Evolutionary conservation across 1,140 invertebrate species (phyloP).

Genomic region (Cherax quadricarinatus): DNA sequence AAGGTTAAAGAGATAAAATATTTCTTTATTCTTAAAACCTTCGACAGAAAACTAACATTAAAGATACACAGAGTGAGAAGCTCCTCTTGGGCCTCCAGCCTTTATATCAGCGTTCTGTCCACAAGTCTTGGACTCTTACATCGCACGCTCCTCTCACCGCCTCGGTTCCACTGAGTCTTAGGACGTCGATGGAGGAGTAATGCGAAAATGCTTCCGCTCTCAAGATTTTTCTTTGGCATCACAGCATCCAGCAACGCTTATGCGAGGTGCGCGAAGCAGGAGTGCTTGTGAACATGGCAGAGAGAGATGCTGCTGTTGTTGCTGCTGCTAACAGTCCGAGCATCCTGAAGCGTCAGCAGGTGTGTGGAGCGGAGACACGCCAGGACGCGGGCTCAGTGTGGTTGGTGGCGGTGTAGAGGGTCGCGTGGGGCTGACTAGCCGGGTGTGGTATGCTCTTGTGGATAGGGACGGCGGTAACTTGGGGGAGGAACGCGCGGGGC

Average conservation of each 20-base stretch:
- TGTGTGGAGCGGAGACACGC: slow-evolving; percentile 35
- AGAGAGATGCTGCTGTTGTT: background rate
- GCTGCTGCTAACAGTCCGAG: slow-evolving; percentile 14
- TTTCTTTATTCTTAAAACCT: background rate
- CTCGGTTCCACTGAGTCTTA: background rate
- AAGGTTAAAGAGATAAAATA: background rate
- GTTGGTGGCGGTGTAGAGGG: slow-evolving; percentile 40
- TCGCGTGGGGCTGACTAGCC: slow-evolving; percentile 46
- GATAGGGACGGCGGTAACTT: slow-evolving; percentile 24
- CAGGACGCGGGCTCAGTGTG: slow-evolving; percentile 35
- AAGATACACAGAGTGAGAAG: background rate
- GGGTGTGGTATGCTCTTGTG: slow-evolving; percentile 25
- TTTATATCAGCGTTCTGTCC: background rate
- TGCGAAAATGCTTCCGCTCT: background rate
- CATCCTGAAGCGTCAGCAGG: slow-evolving; percentile 18
- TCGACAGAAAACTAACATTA: background rate
- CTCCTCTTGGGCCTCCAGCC: background rate
- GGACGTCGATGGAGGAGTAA: background rate
- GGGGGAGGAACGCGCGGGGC: slow-evolving; percentile 55
- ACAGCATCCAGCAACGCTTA: background rate
- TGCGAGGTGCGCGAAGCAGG: background rate
- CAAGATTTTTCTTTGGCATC: background rate
- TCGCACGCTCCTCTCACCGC: too few relatives aligned
- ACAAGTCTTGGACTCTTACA: background rate
- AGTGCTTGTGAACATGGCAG: slow-evolving; percentile 5